A percentile compares a stretch with the other conserved stretches of the same genome.
Evolutionary conservation across 2,113 vertebrate genomes (phyloP).

Genomic region (Nibea coibor): DNA sequence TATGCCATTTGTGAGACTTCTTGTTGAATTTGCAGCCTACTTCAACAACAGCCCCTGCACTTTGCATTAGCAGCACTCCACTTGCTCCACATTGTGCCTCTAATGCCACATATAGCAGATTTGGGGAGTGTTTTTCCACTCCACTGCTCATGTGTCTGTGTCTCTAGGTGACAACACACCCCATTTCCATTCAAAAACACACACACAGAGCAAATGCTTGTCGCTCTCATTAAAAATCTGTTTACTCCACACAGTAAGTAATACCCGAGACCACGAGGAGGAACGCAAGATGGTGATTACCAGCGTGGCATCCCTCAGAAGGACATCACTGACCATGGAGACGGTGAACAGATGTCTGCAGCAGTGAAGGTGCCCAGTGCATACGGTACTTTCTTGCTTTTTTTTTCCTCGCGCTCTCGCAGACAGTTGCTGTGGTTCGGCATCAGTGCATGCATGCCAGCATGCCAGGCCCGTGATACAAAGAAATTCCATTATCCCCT

Average conservation of each 20-base stretch:
- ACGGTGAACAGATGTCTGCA: constrained; percentile 64
- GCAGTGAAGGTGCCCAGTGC: constrained; percentile 69
- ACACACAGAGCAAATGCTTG: constrained; percentile 13
- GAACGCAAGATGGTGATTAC: constrained; percentile 67
- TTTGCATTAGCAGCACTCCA: background rate
- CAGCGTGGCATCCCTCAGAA: constrained; percentile 50
- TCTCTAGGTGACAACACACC: constrained; percentile 29
- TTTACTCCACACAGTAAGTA: constrained; percentile 51
- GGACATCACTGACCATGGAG: constrained; percentile 48
- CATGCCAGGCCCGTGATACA: constrained; percentile 39
- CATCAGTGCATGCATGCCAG: constrained; percentile 46
- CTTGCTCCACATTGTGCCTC: constrained; percentile 7
- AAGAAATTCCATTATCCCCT: constrained; percentile 70
- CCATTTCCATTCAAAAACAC: constrained; percentile 15
- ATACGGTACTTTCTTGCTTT: background rate
- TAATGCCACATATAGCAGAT: no score
- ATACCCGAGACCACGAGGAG: constrained; percentile 47
- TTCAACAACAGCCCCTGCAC: background rate
- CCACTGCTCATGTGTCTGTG: constrained; percentile 40
- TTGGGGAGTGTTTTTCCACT: constrained; percentile 51
- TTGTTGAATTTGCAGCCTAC: background rate
- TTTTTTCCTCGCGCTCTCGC: constrained; percentile 18
- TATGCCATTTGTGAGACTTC: constrained; percentile 1
- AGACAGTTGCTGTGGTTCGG: constrained; percentile 49
- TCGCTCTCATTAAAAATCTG: constrained; percentile 28